phyloP scores from a whole-genome alignment of 2,797 vertebrate species.

The Loris lydekkerianus region DNA sequence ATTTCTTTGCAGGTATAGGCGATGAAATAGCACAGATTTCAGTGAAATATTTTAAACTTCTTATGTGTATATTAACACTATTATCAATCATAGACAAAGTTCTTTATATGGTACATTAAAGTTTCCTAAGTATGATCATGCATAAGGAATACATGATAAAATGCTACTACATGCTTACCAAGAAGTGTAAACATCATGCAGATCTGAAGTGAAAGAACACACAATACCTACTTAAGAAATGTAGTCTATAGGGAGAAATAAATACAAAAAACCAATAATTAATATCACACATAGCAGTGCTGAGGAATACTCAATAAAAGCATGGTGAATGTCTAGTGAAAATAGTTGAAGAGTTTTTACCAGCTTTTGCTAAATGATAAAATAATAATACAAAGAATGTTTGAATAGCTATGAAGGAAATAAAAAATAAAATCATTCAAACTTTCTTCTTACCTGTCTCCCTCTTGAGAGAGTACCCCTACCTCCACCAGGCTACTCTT shows the following conservation, averaged over 20 bases:
- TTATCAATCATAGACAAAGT: neutral
- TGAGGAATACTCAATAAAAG: neutral
- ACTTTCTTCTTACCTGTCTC: neutral
- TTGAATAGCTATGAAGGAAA: neutral
- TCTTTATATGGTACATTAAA: neutral
- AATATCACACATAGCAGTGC: neutral
- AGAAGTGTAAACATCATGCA: neutral
- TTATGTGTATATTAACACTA: neutral
- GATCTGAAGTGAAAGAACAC: neutral
- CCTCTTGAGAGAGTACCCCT: neutral
- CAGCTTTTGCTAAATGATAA: conserved; percentile 21
- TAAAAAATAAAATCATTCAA: conserved; percentile 3
- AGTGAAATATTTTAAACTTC: conserved; percentile 38
- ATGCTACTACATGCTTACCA: neutral
- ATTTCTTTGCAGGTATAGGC: neutral
- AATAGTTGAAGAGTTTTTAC: neutral
- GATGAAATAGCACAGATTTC: neutral
- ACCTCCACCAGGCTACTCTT: neutral
- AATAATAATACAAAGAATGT: neutral
- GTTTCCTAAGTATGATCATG: neutral
- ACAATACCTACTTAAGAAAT: neutral
- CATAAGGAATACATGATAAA: neutral
- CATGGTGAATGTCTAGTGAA: neutral
- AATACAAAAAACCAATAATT: neutral
- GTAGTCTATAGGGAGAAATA: neutral